Conservation (phyloP, 2,888 invertebrate genomes). For the Nezara viridula region DNA sequence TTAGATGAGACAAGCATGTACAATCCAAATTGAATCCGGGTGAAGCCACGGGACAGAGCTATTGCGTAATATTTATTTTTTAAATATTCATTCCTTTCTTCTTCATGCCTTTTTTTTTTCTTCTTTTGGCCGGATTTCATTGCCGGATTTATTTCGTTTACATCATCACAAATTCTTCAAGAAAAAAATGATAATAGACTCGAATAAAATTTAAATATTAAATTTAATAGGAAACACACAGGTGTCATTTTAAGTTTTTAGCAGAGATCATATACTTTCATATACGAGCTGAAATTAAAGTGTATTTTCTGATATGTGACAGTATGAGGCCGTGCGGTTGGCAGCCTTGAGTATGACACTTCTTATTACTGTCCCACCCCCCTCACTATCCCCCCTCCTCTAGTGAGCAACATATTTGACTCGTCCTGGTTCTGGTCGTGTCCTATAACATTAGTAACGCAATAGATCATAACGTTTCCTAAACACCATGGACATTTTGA, state of each 20-base stretch:
- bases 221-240: not conserved
- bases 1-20: no score
- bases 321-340: constrained; percentile 5
- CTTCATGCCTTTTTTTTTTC: no score
- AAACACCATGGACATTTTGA: not conserved
- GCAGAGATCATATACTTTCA: not conserved
- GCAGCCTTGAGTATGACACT: constrained; percentile 40
- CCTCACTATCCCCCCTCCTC: no score
- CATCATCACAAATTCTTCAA: no score
- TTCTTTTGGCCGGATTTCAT: no score
- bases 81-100: no score
- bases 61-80: no score
- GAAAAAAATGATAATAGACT: no score
- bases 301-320: not conserved
- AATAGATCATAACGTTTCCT: not conserved
- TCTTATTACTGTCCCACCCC: not conserved
- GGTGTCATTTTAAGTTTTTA: not conserved
- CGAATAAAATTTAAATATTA: no score
- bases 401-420: not conserved
- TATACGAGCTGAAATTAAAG: not conserved
- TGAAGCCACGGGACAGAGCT: no score
- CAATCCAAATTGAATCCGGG: no score
- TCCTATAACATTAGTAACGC: not conserved
- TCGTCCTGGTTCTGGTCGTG: not conserved
- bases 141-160: no score